Conservation (phyloP, 2,797 vertebrate species). For the Cottoperca gobio region DNA sequence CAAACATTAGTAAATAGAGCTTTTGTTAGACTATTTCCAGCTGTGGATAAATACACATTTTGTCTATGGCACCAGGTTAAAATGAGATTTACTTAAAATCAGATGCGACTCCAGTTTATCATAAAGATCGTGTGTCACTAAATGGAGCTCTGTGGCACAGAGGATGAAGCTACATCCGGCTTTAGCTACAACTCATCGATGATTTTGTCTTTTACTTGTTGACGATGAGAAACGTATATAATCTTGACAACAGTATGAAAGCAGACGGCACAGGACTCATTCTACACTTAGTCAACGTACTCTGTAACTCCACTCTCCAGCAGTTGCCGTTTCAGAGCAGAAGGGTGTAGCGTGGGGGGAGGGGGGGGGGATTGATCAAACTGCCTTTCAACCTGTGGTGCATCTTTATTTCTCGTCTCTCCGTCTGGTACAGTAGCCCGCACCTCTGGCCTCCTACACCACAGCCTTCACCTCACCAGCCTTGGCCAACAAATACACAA, state of each 20-base stretch:
- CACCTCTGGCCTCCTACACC: slow-evolving; percentile 73
- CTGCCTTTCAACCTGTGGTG: slow-evolving; percentile 69
- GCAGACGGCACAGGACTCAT: background rate
- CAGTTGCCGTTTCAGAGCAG: slow-evolving; percentile 46
- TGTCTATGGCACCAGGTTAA: background rate
- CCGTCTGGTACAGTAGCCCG: slow-evolving; percentile 58
- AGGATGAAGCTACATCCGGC: background rate
- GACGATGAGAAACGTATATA: slow-evolving; percentile 11
- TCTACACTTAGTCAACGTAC: slow-evolving; percentile 6
- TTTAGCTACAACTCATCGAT: background rate
- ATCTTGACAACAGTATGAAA: background rate
- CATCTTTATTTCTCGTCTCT: slow-evolving; percentile 72
- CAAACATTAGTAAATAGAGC: background rate
- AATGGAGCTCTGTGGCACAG: background rate
- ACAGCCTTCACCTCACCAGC: slow-evolving; percentile 66
- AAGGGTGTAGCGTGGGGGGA: slow-evolving; percentile 42
- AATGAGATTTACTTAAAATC: background rate
- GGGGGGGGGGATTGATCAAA: slow-evolving; percentile 69
- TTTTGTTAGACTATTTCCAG: background rate
- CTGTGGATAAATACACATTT: background rate
- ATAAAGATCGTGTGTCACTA: background rate
- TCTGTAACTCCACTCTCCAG: slow-evolving; percentile 34
- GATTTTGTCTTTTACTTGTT: slow-evolving; percentile 27
- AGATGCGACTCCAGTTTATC: background rate
- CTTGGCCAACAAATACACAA: slow-evolving; percentile 77